Evolutionary conservation across 2,888 invertebrate genomes (phyloP).

Genomic region (Drosophila trichaetosa): DNA sequence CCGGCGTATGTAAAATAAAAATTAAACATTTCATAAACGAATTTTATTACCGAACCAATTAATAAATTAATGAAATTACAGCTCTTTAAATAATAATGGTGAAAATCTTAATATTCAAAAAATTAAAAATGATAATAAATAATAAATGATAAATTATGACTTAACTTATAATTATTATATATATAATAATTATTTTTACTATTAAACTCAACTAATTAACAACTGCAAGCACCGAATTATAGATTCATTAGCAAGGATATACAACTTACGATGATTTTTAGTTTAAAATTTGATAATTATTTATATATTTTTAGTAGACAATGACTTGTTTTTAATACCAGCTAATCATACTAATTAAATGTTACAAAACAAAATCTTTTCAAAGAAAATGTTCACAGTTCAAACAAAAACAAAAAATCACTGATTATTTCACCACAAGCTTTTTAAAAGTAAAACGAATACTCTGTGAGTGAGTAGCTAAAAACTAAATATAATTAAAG

Average conservation of each 20-base stretch:
- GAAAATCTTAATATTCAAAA: no score
- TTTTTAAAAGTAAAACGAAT: conserved; percentile 20
- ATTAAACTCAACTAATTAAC: neutral
- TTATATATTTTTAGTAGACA: neutral
- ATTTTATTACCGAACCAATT: neutral
- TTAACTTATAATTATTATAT: neutral
- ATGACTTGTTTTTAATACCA: neutral
- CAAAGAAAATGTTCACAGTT: neutral
- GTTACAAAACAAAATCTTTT: neutral
- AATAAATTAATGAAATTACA: neutral
- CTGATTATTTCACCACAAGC: conserved; percentile 11
- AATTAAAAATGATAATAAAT: neutral
- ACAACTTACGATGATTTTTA: neutral
- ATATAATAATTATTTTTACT: neutral
- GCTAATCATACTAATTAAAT: neutral
- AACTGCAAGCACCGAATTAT: neutral
- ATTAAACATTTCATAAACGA: neutral
- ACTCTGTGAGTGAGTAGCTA: conserved; percentile 22
- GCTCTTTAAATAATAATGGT: neutral
- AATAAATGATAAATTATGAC: no score
- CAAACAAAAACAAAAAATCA: neutral
- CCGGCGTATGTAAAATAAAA: neutral
- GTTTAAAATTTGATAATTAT: neutral
- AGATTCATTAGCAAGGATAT: neutral
- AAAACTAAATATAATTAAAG: conserved; percentile 56